These are phyloP conservation scores for Vulpes vulpes DNA, from an alignment of 2,113 vertebrate genomes.

Conservation along the genomic window DNA sequence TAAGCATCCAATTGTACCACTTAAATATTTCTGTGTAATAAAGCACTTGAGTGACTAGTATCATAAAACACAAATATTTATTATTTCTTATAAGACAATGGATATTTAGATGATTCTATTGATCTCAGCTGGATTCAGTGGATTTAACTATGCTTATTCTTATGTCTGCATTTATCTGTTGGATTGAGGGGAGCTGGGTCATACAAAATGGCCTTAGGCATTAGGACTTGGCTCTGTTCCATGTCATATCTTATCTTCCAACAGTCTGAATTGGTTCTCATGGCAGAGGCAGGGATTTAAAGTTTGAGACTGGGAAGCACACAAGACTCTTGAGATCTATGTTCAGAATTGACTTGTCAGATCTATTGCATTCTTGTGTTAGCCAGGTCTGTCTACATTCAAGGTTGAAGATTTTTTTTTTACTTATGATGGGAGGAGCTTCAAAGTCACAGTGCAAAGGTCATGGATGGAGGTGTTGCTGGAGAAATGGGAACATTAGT, in stretches of 20 bases:
- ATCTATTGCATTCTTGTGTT: not conserved
- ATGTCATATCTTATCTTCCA: not conserved
- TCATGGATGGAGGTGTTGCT: too few relatives aligned
- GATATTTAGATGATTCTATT: not conserved
- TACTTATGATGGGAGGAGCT: not conserved
- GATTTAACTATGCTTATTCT: not conserved
- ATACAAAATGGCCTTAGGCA: not conserved
- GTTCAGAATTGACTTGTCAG: not conserved
- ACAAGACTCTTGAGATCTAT: not conserved
- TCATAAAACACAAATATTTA: not conserved
- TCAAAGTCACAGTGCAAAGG: not conserved
- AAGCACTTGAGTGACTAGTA: not conserved
- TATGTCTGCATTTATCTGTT: not conserved
- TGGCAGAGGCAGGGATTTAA: rapidly evolving
- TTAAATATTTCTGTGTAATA: not conserved
- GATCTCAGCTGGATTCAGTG: not conserved
- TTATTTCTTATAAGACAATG: not conserved
- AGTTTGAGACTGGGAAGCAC: not conserved
- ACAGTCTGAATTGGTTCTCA: not conserved
- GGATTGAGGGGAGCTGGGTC: not conserved
- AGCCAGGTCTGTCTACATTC: not conserved
- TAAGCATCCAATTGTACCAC: not conserved
- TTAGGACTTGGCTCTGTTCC: not conserved
- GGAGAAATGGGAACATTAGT: not conserved
- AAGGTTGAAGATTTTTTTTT: not conserved